Base-by-base conservation (phyloP, 53 echinoderm and acorn worm species). In the Mesocentrotus franciscanus region DNA sequence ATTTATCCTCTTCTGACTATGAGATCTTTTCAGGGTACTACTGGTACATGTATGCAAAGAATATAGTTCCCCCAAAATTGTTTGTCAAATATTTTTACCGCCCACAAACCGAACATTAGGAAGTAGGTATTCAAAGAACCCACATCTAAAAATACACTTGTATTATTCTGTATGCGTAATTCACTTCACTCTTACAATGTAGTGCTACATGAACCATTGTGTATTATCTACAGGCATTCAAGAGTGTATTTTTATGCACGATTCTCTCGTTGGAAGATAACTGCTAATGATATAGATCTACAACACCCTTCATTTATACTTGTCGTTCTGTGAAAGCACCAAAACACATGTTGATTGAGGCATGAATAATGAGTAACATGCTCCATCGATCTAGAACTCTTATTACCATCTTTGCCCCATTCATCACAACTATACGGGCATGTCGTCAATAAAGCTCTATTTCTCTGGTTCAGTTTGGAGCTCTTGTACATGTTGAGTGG, bases 331-430 rank as follows among this genome's bases (percentile, higher is more conserved):
- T 27, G 57, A 56, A 87, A 87, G 57, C 87, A 87, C 12, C n/a
- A 16, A n/a, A 87, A 87, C 87, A 87, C 56, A 87, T 57, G 87
- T 56, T 12, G 87, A 87, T 87, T 87, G 87, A 87, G 1, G 87
- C 87, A 57, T 58, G 58, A 87, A 10, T 87, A 87, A 87, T 87
- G 87, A 87, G 56, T 12, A 58, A 57, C 87, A 87, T 27, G 87
- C 87, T 58, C 26, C 13, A 87, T n/a, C 29, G 27, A 87, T 57
- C 57, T 58, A n/a, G 27, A 87, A 12, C 58, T 56, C 87, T 27
- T 85, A 57, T 85, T 57, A 27, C 56, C 0, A 58, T 57, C 58
- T 87, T 39, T 27, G 57, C 16, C 26, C 58, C 58, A 87, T 87
- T 27, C 87, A 87, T 87, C 87, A 85, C 11, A 7, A 12, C 11